phyloP scores from a whole-genome alignment of 2,797 vertebrate genomes.

The Gobionotothen gibberifrons region DNA sequence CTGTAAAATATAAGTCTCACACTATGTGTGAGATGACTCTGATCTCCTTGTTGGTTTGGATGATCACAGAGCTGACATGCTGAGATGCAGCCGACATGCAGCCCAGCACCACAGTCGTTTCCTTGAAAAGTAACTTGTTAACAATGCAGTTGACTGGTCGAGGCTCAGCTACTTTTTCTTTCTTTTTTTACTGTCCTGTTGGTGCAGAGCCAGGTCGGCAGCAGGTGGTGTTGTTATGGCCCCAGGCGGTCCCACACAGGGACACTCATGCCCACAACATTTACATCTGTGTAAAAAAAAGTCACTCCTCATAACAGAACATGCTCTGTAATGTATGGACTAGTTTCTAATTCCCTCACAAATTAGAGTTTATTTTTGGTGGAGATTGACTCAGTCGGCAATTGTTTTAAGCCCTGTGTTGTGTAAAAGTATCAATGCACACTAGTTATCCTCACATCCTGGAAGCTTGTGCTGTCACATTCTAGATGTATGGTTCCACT shows the following conservation, averaged over 20 bases:
- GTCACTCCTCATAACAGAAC: conserved; percentile 15
- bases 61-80: not conserved
- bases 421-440: not conserved
- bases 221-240: conserved; percentile 43
- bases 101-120: not conserved
- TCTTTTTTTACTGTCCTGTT: not conserved
- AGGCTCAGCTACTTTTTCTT: not conserved
- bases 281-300: conserved; percentile 1
- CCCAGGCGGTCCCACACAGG: conserved; percentile 18
- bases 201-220: conserved; percentile 10
- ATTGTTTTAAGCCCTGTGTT: too few species aligned
- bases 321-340: not conserved
- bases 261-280: conserved; percentile 1
- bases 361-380: too few species aligned
- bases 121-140: not conserved
- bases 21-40: too few species aligned
- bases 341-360: too few species aligned
- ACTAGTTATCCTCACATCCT: not conserved
- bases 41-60: too few species aligned
- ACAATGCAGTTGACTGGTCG: not conserved
- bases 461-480: not conserved
- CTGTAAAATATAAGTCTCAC: too few species aligned
- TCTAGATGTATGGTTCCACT: not conserved
- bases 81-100: not conserved
- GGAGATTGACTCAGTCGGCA: too few species aligned